These are phyloP conservation scores for Oophaga sylvatica DNA, from an alignment of 2,797 vertebrate genomes.

Conservation along the genomic window DNA sequence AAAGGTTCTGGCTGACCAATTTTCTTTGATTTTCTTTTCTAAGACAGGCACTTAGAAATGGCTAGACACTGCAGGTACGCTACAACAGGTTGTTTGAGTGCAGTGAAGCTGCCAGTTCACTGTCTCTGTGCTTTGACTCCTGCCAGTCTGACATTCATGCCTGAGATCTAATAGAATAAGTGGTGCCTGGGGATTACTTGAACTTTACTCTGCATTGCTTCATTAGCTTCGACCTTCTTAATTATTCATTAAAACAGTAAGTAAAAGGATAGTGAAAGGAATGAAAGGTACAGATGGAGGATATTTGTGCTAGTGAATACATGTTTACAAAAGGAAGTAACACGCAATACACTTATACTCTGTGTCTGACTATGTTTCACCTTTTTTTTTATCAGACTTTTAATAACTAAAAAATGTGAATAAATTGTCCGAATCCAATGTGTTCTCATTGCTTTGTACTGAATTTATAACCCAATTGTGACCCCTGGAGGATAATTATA, in stretches of 20 bases:
- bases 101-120: constrained; percentile 65
- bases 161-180: constrained; percentile 80
- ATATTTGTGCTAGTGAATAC: constrained; percentile 70
- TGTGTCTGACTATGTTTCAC: constrained; percentile 74
- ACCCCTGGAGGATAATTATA: constrained; percentile 76
- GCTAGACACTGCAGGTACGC: constrained; percentile 84
- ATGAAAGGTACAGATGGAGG: constrained; percentile 44
- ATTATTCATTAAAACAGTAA: constrained; percentile 85
- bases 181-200: constrained; percentile 82
- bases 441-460: constrained; percentile 63
- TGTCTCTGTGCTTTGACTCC: constrained; percentile 63
- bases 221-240: constrained; percentile 90
- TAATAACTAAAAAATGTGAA: constrained; percentile 75
- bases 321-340: constrained; percentile 76
- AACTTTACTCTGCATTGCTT: constrained; percentile 85
- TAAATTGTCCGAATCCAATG: constrained; percentile 70
- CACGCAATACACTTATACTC: constrained; percentile 71
- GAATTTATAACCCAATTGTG: constrained; percentile 76
- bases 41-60: constrained; percentile 82
- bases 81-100: constrained; percentile 61
- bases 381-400: constrained; percentile 76
- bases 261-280: constrained; percentile 69
- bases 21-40: constrained; percentile 88
- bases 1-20: constrained; percentile 80
- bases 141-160: constrained; percentile 75